Evolutionary conservation across 2,113 vertebrate species (phyloP).

Genomic region (Zosterops lateralis): DNA sequence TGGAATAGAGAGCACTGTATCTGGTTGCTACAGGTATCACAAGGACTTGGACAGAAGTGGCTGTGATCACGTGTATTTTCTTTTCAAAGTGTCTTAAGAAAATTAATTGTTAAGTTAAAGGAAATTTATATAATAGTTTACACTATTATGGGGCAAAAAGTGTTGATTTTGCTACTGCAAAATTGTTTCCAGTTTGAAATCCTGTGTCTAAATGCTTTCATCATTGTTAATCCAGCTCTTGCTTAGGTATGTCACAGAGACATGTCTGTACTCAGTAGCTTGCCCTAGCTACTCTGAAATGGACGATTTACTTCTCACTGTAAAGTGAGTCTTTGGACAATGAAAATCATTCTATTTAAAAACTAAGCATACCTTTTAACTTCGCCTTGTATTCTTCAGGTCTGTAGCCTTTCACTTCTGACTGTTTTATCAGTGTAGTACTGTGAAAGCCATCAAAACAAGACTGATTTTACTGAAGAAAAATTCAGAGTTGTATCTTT

Average conservation of each 20-base stretch:
- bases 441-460: background rate
- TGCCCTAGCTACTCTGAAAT: background rate
- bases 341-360: background rate
- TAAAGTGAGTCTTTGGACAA: background rate
- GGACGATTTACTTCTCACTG: background rate
- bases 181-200: background rate
- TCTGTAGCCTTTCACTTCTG: background rate
- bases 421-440: background rate
- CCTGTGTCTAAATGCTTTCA: background rate
- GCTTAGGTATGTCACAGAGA: background rate
- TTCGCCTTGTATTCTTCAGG: background rate
- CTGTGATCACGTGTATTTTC: background rate
- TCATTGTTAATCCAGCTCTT: background rate
- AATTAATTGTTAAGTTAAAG: background rate
- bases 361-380: background rate
- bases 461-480: background rate
- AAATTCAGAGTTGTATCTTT: background rate
- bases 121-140: background rate
- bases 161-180: background rate
- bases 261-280: background rate
- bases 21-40: background rate
- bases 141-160: background rate
- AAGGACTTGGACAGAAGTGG: background rate
- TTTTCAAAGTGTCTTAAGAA: background rate
- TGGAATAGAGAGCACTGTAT: background rate